Evolutionary conservation across 1,140 invertebrate species (phyloP).

Genomic region (Nixonia krombeini): DNA sequence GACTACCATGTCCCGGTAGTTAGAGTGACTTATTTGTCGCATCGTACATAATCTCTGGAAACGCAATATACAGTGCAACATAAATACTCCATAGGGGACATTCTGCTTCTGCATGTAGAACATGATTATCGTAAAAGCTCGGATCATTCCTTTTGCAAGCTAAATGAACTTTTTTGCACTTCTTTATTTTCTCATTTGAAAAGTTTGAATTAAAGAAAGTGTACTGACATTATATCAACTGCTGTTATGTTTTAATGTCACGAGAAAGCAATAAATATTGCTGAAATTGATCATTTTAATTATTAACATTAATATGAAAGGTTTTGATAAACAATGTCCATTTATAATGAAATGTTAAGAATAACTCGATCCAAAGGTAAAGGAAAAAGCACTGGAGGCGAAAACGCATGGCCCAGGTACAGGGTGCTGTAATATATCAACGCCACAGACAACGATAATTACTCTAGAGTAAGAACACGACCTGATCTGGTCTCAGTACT

Average conservation of each 20-base stretch:
- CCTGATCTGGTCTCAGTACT: slow-evolving; percentile 30
- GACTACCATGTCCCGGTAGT: slow-evolving; percentile 44
- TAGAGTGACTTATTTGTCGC: slow-evolving; percentile 47
- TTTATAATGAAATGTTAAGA: slow-evolving; percentile 15
- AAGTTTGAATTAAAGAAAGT: no score
- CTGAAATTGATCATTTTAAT: no score
- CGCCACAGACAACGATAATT: slow-evolving; percentile 58
- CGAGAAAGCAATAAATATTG: no score
- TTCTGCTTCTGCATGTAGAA: slow-evolving; percentile 2
- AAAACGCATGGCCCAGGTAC: slow-evolving; percentile 39
- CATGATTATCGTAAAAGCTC: not conserved
- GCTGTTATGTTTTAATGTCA: no score
- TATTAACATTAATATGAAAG: no score
- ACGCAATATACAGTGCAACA: slow-evolving; percentile 23
- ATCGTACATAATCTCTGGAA: slow-evolving; percentile 44
- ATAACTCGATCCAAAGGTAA: slow-evolving; percentile 35
- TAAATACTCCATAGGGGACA: slow-evolving; percentile 30
- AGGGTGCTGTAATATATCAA: slow-evolving; percentile 55
- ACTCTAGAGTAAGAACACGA: slow-evolving; percentile 44
- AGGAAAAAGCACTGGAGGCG: slow-evolving; percentile 33
- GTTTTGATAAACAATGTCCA: no score
- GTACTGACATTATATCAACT: no score
- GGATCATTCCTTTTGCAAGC: no score
- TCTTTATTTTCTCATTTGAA: no score
- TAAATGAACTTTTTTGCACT: no score